Evolutionary conservation across 1,140 invertebrate genomes (phyloP).

Genomic region (Papilio glaucus): DNA sequence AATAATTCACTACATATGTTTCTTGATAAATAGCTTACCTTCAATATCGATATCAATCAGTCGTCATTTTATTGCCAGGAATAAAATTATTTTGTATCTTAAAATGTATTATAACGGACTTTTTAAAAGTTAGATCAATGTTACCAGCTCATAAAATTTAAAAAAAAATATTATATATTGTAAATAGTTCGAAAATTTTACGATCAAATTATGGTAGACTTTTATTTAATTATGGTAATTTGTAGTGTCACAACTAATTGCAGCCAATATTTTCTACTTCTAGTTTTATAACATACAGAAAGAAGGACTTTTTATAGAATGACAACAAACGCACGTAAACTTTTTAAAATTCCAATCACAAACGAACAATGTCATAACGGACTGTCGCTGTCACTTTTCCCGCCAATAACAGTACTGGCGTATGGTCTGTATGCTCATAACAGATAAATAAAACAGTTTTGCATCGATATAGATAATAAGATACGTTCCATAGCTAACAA

Average conservation of each 20-base stretch:
- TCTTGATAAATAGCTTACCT: constrained; percentile 1
- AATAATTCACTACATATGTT: background rate
- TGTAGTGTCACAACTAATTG: too few species aligned
- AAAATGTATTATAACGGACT: background rate
- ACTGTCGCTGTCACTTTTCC: constrained; percentile 30
- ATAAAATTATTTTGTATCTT: background rate
- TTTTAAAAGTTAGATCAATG: too few species aligned
- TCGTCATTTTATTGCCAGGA: background rate
- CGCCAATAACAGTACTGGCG: constrained; percentile 24
- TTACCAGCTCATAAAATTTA: too few species aligned
- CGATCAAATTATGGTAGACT: too few species aligned
- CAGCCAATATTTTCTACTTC: background rate
- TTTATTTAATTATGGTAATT: too few species aligned
- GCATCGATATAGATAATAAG: constrained; percentile 1
- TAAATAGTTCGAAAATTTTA: too few species aligned
- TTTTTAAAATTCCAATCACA: constrained; percentile 3
- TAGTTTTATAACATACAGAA: too few species aligned
- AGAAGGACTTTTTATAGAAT: too few species aligned
- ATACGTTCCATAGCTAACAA: background rate
- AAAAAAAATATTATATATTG: background rate
- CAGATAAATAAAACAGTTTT: constrained; percentile 22
- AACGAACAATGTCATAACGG: constrained; percentile 5
- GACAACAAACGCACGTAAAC: too few species aligned
- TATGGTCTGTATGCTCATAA: constrained; percentile 9
- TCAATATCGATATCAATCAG: background rate